Percentiles rank a stretch among this genome's conserved stretches.
Evolutionary conservation across 2,888 invertebrate species (phyloP).

Genomic region (Meteorus cinctellus): DNA sequence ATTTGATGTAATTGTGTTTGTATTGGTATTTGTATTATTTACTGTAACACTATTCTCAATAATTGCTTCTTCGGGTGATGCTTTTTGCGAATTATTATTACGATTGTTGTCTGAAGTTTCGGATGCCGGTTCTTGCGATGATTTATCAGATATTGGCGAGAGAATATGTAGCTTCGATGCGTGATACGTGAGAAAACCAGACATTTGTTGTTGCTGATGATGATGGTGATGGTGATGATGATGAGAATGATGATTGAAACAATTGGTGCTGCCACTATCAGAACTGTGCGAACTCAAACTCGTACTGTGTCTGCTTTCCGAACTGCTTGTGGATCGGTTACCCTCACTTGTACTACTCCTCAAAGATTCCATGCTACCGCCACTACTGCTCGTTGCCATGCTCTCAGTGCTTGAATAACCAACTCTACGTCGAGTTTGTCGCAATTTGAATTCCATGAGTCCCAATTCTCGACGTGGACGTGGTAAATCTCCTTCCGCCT

Average conservation of each 20-base stretch:
- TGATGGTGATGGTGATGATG: conserved; percentile 78
- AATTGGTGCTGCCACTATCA: conserved; percentile 81
- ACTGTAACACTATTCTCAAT: conserved; percentile 66
- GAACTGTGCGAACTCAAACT: conserved; percentile 91
- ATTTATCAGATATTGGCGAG: conserved; percentile 92
- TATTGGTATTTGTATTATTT: conserved; percentile 60
- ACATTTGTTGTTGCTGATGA: conserved; percentile 73
- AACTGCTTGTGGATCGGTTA: conserved; percentile 88
- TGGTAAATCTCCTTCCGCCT: conserved; percentile 61
- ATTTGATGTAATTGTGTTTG: conserved; percentile 54
- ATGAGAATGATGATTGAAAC: conserved; percentile 76
- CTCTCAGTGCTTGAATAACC: conserved; percentile 88
- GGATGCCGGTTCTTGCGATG: conserved; percentile 89
- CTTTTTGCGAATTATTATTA: conserved; percentile 85
- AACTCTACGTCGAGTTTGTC: conserved; percentile 77
- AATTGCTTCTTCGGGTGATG: conserved; percentile 81
- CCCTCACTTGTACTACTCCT: conserved; percentile 92
- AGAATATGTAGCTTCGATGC: conserved; percentile 87
- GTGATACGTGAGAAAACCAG: conserved; percentile 82
- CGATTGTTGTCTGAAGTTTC: conserved; percentile 88
- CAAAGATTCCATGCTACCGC: conserved; percentile 90
- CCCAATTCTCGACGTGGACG: conserved; percentile 73
- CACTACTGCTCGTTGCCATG: conserved; percentile 90
- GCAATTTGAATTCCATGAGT: conserved; percentile 77
- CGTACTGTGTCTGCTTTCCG: conserved; percentile 87